Evolutionary conservation across 2,888 invertebrate genomes (phyloP).

Genomic region (Ariolimax columbianus): DNA sequence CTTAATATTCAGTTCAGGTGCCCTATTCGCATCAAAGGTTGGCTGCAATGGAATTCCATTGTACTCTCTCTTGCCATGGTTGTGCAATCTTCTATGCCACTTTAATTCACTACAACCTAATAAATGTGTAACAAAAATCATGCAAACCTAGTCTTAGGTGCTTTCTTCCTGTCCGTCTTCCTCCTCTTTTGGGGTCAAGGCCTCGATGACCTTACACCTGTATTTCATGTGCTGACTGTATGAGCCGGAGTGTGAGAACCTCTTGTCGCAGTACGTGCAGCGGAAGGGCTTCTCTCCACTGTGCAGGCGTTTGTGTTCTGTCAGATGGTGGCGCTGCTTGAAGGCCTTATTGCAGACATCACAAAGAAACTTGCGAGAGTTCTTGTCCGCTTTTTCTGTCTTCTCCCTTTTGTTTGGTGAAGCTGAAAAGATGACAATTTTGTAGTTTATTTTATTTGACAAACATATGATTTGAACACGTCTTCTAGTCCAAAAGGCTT

Average conservation of each 20-base stretch:
- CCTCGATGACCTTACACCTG: conserved; percentile 46
- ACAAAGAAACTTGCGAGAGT: conserved; percentile 44
- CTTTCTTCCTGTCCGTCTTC: conserved; percentile 27
- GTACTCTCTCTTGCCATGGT: too few relatives aligned
- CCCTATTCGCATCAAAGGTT: too few relatives aligned
- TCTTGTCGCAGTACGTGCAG: conserved; percentile 48
- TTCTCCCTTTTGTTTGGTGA: conserved; percentile 29
- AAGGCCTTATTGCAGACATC: conserved; percentile 52
- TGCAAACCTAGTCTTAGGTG: background rate
- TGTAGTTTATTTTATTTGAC: too few relatives aligned
- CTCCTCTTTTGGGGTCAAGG: conserved; percentile 39
- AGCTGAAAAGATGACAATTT: background rate
- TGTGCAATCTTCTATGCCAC: too few relatives aligned
- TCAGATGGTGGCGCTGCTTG: conserved; percentile 50
- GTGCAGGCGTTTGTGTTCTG: conserved; percentile 52
- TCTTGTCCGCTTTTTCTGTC: conserved; percentile 43
- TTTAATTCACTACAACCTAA: too few relatives aligned
- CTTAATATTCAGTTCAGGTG: too few relatives aligned
- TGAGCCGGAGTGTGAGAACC: conserved; percentile 51
- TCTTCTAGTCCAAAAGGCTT: too few relatives aligned
- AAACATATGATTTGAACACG: too few relatives aligned
- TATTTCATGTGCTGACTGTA: conserved; percentile 52
- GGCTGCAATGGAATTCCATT: too few relatives aligned
- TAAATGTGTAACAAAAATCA: too few relatives aligned
- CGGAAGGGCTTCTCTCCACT: conserved; percentile 50